These are phyloP conservation scores for Simalia tracyae DNA, from an alignment of 2,797 vertebrate genomes.

Conservation along the genomic window DNA sequence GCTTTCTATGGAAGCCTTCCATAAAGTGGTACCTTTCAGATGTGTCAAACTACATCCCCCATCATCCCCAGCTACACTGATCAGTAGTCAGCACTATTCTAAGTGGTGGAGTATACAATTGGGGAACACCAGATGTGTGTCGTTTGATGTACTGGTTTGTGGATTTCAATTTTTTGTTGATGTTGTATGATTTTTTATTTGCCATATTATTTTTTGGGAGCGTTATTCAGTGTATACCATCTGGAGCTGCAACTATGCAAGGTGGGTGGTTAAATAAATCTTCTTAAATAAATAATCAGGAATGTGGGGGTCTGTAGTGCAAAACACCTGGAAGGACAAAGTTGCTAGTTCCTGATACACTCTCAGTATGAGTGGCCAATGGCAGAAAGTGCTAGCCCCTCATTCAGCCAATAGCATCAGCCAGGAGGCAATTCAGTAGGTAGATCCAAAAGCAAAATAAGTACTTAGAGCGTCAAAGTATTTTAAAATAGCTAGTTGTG, in stretches of 20 bases:
- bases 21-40: too few relatives aligned
- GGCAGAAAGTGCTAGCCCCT: background rate
- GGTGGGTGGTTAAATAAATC: too few relatives aligned
- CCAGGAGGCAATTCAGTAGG: background rate
- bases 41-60: too few relatives aligned
- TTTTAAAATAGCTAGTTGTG: constrained; percentile 22
- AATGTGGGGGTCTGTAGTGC: background rate
- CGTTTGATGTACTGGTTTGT: too few relatives aligned
- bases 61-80: background rate
- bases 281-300: too few relatives aligned
- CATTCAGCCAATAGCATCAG: background rate
- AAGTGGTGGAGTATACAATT: too few relatives aligned
- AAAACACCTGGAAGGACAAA: background rate
- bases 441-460: background rate
- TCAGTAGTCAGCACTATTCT: background rate
- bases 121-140: too few relatives aligned
- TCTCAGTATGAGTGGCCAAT: background rate
- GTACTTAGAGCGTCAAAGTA: background rate
- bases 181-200: too few relatives aligned
- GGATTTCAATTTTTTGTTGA: too few relatives aligned
- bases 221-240: too few relatives aligned
- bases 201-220: too few relatives aligned
- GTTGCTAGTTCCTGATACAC: background rate
- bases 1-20: background rate
- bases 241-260: too few relatives aligned